Evolutionary conservation across 2,888 invertebrate genomes (phyloP), one percentile per base, ranked within the genome.

Genomic region (Agrochola lota): DNA sequence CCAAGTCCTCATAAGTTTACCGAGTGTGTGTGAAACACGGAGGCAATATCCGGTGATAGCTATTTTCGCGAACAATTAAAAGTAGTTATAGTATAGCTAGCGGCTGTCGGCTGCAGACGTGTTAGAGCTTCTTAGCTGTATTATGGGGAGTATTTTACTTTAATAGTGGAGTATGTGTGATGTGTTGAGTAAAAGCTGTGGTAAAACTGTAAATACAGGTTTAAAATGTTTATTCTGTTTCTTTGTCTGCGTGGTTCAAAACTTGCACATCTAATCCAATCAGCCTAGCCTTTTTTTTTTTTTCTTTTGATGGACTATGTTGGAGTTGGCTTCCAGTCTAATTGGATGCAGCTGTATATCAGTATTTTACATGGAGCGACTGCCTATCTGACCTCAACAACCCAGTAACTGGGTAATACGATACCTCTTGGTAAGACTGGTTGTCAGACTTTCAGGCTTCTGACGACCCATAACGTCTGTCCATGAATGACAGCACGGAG

Each of bases 31-130:
- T 72, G 67, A 59, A 60, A 81, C 67, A 68, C 43, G 79, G 43
- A 80, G 69, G 80, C 81, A 90, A 90, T 90, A 88, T 90, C 86
- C 82, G 72, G 74, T 72, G 81, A 81, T 77, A 81, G 68, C 64
- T 75, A 64, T 73, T 83, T 73, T 82, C 78, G 75, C 64, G 80
- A 87, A 87, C 90, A 91, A 90, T 91, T 91, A 90, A 87, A 90
- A 89, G 88, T 90, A 87, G 70, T 49, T 30, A 46, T 60, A 74
- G 62, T 57, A 55, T 40, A 78, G 57, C 74, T 69, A 30, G 49
- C 2, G 23, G 71, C 85, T 90, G 89, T 89, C 90, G 74, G 49
- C 67, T 62, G 77, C 89, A 90, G 81, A 49, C 40, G 66, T 68
- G 77, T 79, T 78, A 62, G 74, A 81, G 30, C 26, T 71, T 78